Conservation (phyloP, 2,113 vertebrate species). For the Spizaetus ornatus region DNA sequence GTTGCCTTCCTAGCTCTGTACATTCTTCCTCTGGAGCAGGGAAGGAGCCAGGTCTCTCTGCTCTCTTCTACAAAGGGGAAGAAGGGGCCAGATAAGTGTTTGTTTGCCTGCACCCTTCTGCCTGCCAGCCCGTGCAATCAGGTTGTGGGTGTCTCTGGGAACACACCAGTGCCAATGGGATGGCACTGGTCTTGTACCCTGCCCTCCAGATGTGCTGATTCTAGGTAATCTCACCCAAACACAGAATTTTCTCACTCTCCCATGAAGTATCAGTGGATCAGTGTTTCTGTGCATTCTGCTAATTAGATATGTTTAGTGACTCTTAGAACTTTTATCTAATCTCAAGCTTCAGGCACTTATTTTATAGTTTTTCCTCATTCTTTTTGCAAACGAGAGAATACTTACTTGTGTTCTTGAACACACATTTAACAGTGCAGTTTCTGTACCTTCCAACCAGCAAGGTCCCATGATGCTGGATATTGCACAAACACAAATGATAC, state of each 20-base stretch:
- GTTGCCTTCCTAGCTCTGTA: background rate
- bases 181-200: background rate
- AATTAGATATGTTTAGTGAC: no score
- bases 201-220: background rate
- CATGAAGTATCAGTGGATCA: background rate
- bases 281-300: background rate
- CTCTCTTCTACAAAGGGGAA: background rate
- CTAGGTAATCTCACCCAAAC: background rate
- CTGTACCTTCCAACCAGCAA: background rate
- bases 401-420: background rate
- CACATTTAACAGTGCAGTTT: background rate
- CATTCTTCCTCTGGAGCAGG: background rate
- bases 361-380: background rate
- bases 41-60: background rate
- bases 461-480: background rate
- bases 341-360: background rate
- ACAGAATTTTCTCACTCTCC: background rate
- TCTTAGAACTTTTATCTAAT: background rate
- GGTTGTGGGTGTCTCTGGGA: background rate
- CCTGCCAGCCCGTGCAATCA: background rate
- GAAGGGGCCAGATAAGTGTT: background rate
- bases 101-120: background rate
- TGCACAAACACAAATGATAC: background rate
- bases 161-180: no score
- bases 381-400: background rate